Evolutionary conservation across 2,797 vertebrate genomes (phyloP).

Genomic region (Pseudocheirus occidentalis): DNA sequence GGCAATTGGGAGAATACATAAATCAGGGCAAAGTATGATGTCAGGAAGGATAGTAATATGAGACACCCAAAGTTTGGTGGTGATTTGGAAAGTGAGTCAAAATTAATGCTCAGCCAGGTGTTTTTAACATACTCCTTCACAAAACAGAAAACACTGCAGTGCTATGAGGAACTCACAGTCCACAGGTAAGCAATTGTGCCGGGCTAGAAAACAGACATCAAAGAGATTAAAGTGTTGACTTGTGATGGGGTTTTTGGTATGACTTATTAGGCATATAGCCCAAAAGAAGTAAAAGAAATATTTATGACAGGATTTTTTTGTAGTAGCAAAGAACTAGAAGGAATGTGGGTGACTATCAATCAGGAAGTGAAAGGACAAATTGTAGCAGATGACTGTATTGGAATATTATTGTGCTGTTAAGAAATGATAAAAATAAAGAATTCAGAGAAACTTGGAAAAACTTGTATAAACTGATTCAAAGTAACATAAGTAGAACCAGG

Average conservation of each 20-base stretch:
- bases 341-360: background rate
- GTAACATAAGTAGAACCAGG: background rate
- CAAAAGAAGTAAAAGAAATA: background rate
- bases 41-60: background rate
- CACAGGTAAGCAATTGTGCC: background rate
- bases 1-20: rapidly evolving
- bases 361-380: background rate
- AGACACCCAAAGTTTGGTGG: background rate
- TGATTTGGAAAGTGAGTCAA: background rate
- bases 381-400: background rate
- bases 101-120: background rate
- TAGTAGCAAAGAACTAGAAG: background rate
- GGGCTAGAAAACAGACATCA: background rate
- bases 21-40: background rate
- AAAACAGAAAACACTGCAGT: background rate
- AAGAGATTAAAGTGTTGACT: background rate
- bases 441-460: background rate
- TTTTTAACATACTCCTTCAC: background rate
- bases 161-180: background rate
- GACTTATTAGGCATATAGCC: background rate
- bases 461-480: background rate
- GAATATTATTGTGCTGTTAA: background rate
- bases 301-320: background rate
- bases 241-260: background rate
- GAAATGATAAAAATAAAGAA: background rate